These are phyloP conservation scores for Amazona vittata DNA, from an alignment of 2,113 vertebrate species.

Conservation along the genomic window DNA sequence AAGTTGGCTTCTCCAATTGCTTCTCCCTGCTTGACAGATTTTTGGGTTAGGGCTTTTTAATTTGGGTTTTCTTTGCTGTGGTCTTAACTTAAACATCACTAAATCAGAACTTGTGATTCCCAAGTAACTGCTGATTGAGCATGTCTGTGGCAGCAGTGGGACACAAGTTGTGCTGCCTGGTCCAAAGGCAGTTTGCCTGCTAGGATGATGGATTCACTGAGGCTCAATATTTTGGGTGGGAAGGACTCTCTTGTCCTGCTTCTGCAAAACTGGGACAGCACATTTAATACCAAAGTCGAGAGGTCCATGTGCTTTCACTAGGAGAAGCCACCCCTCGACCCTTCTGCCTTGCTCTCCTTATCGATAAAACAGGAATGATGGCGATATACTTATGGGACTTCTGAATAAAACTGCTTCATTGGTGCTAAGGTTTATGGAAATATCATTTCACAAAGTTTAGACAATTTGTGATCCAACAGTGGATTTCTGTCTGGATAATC, in stretches of 20 bases:
- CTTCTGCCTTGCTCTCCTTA: background rate
- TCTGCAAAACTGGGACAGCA: background rate
- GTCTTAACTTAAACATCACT: background rate
- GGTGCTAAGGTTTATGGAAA: background rate
- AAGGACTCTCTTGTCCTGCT: background rate
- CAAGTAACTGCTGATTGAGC: background rate
- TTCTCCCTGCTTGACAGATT: background rate
- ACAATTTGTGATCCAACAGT: background rate
- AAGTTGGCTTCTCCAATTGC: background rate
- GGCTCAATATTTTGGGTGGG: background rate
- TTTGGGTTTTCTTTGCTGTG: background rate
- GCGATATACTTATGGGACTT: background rate
- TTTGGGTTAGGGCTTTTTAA: background rate
- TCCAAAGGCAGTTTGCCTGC: background rate
- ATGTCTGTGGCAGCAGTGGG: background rate
- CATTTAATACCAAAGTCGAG: background rate
- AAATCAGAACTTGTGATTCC: background rate
- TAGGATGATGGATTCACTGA: background rate
- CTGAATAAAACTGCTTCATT: background rate
- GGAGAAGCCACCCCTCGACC: background rate
- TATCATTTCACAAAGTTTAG: background rate
- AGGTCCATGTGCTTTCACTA: background rate
- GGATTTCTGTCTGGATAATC: background rate
- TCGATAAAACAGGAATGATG: background rate
- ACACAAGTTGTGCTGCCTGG: background rate